Base-by-base conservation (phyloP, 2,888 invertebrate genomes). In the Ichneumon xanthorius region DNA sequence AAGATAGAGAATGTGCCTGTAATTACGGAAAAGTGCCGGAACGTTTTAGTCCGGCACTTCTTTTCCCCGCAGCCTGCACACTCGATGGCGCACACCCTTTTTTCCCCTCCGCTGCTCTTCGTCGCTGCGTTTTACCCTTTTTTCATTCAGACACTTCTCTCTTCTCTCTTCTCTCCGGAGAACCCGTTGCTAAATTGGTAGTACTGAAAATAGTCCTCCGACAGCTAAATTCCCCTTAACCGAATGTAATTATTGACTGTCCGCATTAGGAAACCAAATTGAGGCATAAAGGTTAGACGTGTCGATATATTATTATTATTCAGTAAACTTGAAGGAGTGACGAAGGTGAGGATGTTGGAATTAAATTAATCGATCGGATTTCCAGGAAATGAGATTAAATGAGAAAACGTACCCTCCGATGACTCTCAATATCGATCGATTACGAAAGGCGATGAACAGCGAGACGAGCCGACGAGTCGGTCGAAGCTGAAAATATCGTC, bases 61-160 rank as follows among this genome's bases (percentile, higher is more conserved):
- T 58, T 58, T 58, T 55, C 58, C 58, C 58, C 58, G 58, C 58
- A 58, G 58, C 26, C 26, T 58, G 58, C 58, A 58, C 58, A 58
- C 58, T 58, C 58, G 58, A 58, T 58, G 22, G 58, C 58, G 58
- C 58, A 4, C 58, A 58, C 58, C 58, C 22, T 58, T 58, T 55
- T 58, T 58, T 9, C 22, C 55, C 19, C 55, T 55, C 19, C 55
- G 55, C 6, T 14, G 22, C 55, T 55, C 22, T 9, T 9, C 22
- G 14, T 4, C 22, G 26, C 26, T 58, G 9, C 22, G 26, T 58
- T 26, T 14, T 14, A 58, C 26, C 22, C 14, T 26, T 58, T 58
- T 53, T 33, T 6, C 11, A 45, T 45, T 45, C 45, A 4, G 16
- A 16, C 16, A 14, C 14, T 11, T 22, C 22, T 22, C 22, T 11